Conservation (phyloP, 2,113 vertebrate species). For the Solenodon paradoxus region DNA sequence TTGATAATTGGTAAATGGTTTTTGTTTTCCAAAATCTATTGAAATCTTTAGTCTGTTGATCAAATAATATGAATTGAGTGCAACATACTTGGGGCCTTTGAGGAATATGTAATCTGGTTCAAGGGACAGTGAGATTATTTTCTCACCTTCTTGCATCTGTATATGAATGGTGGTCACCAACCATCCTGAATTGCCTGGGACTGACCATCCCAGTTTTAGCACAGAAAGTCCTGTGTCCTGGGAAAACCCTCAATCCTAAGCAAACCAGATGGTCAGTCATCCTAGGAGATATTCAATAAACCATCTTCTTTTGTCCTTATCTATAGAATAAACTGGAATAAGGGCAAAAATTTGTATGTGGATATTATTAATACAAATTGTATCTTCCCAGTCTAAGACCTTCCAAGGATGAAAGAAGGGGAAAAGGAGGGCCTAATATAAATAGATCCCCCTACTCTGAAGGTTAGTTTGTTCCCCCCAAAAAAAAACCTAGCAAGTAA, state of each 20-base stretch:
- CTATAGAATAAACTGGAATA: background rate
- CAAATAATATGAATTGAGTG: background rate
- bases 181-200: background rate
- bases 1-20: background rate
- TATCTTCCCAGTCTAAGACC: background rate
- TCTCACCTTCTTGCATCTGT: background rate
- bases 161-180: background rate
- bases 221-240: background rate
- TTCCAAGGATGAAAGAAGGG: background rate
- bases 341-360: background rate
- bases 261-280: background rate
- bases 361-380: background rate
- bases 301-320: background rate
- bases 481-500: background rate
- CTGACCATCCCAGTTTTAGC: background rate
- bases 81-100: background rate
- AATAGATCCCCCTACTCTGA: background rate
- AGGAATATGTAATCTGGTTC: background rate
- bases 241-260: background rate
- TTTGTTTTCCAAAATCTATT: background rate
- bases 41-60: background rate
- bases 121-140: background rate
- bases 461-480: background rate
- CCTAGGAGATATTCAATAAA: background rate
- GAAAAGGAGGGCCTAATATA: background rate